Conservation (phyloP, 2,797 vertebrate genomes). For the Anas capensis region DNA sequence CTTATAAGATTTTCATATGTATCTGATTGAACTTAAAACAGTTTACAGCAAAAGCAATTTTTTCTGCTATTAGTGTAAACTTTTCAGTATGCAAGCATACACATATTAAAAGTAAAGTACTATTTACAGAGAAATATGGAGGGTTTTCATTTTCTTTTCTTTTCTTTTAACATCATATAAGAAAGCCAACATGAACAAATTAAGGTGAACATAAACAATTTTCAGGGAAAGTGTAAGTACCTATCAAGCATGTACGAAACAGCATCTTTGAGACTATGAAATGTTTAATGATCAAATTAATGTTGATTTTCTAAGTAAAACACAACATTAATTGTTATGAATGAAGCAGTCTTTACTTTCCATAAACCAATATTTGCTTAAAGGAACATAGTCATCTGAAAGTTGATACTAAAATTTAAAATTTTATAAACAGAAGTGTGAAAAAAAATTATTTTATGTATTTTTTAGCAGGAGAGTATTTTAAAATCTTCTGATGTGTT, state of each 20-base stretch:
- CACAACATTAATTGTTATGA: background rate
- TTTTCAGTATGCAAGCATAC: background rate
- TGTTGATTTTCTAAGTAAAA: conserved; percentile 26
- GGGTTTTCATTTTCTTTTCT: background rate
- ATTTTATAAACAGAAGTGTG: background rate
- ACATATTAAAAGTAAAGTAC: background rate
- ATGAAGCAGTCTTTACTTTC: background rate
- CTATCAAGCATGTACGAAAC: conserved; percentile 33
- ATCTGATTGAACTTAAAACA: background rate
- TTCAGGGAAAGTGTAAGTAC: conserved; percentile 4
- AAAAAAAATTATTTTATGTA: background rate
- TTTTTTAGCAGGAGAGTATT: background rate
- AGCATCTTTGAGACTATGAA: background rate
- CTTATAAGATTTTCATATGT: background rate
- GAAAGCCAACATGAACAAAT: conserved; percentile 12
- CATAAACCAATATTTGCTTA: background rate
- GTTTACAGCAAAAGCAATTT: background rate
- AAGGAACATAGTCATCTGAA: background rate
- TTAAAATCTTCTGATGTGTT: background rate
- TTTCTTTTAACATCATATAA: background rate
- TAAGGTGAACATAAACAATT: background rate
- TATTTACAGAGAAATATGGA: background rate
- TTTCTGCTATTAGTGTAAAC: background rate
- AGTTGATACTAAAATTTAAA: background rate
- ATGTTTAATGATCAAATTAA: conserved; percentile 36